A percentile compares a stretch with the other conserved stretches of the same genome.
Conservation (phyloP, 2,888 invertebrate genomes). For the Eristalis pertinax region DNA sequence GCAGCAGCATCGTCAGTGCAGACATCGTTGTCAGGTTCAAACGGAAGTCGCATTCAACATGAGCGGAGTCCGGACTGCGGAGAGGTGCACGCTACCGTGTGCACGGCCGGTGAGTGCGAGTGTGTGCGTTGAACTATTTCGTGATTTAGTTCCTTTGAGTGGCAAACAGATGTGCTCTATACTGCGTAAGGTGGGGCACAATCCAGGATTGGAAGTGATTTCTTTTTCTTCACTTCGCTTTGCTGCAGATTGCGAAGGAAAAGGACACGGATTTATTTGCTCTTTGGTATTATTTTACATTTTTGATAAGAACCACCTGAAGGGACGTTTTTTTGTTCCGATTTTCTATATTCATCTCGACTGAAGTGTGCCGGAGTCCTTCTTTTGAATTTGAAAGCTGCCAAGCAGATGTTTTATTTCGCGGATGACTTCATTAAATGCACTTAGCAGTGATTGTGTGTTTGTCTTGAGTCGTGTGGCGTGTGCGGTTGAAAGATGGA, state of each 20-base stretch:
- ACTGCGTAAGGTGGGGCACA: slow-evolving; percentile 69
- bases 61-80: neutral
- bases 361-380: slow-evolving; percentile 57
- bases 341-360: neutral
- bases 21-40: slow-evolving; percentile 51
- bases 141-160: slow-evolving; percentile 59
- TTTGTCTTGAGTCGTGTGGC: slow-evolving; percentile 48
- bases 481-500: slow-evolving; percentile 19
- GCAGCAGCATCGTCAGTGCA: slow-evolving; percentile 32
- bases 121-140: slow-evolving; percentile 39
- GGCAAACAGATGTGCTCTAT: slow-evolving; percentile 66
- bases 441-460: slow-evolving; percentile 22
- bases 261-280: slow-evolving; percentile 63
- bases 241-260: slow-evolving; percentile 47
- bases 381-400: slow-evolving; percentile 32
- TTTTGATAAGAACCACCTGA: slow-evolving; percentile 70
- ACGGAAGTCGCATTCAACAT: slow-evolving; percentile 50
- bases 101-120: slow-evolving; percentile 6
- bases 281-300: slow-evolving; percentile 68
- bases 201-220: slow-evolving; percentile 22
- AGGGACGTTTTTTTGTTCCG: slow-evolving; percentile 38
- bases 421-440: slow-evolving; percentile 59
- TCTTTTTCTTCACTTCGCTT: neutral
- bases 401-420: slow-evolving; percentile 67
- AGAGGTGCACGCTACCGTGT: slow-evolving; percentile 1